phyloP scores from a whole-genome alignment of 1,140 invertebrate genomes.

The Drosophila azteca region DNA sequence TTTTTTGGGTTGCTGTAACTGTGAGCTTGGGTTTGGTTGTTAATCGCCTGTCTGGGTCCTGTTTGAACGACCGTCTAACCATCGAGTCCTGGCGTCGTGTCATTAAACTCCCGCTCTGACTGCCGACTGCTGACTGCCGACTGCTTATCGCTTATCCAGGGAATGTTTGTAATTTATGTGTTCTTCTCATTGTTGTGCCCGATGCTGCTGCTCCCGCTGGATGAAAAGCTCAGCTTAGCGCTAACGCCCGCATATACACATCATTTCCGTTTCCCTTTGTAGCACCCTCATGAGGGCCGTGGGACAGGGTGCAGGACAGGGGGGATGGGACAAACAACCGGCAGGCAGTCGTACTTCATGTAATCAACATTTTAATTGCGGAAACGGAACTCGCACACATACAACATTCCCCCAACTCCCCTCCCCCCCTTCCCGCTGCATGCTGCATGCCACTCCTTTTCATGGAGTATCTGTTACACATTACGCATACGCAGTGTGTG shows the following conservation, averaged over 20 bases:
- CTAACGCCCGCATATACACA: constrained; percentile 73
- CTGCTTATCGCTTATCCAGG: constrained; percentile 53
- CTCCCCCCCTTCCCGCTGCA: constrained; percentile 10
- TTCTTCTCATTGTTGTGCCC: constrained; percentile 32
- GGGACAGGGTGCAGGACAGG: constrained; percentile 23
- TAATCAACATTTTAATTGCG: constrained; percentile 81
- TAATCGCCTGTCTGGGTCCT: constrained; percentile 2
- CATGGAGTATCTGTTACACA: constrained; percentile 69
- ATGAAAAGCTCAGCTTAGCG: constrained; percentile 60
- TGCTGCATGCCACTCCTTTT: background rate
- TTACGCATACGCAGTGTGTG: constrained; percentile 74
- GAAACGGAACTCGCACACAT: constrained; percentile 75
- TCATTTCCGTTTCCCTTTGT: constrained; percentile 80
- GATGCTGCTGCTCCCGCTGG: constrained; percentile 16
- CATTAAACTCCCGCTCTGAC: constrained; percentile 32
- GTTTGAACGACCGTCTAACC: constrained; percentile 1
- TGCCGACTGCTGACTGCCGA: background rate
- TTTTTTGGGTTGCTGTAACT: background rate
- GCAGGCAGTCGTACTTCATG: constrained; percentile 79
- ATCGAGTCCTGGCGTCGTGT: constrained; percentile 21
- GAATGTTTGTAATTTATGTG: constrained; percentile 70
- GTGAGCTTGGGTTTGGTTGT: background rate
- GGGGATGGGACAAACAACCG: constrained; percentile 72
- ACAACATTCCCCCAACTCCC: constrained; percentile 3
- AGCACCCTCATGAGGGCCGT: constrained; percentile 48